Evolutionary conservation across 2,888 invertebrate genomes (phyloP).

Genomic region (Heliconius sara): DNA sequence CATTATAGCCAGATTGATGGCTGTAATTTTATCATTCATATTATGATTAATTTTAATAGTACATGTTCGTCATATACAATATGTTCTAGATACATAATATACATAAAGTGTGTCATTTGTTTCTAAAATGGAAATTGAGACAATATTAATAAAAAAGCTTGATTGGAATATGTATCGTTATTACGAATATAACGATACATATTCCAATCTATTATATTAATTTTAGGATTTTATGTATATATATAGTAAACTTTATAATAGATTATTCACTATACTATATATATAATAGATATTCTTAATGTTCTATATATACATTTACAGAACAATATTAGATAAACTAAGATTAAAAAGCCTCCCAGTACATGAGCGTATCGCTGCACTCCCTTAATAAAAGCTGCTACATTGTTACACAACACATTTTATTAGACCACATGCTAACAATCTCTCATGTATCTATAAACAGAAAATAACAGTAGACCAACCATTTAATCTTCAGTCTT

Average conservation of each 20-base stretch:
- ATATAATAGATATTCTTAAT: neutral
- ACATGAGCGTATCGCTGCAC: constrained; percentile 52
- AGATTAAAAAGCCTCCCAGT: constrained; percentile 51
- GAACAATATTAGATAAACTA: constrained; percentile 49
- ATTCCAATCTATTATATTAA: too few relatives aligned
- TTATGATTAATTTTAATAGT: too few relatives aligned
- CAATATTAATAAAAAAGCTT: too few relatives aligned
- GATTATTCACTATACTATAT: neutral
- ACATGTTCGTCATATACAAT: too few relatives aligned
- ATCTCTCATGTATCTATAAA: constrained; percentile 19
- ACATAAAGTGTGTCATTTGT: too few relatives aligned
- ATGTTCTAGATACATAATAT: too few relatives aligned
- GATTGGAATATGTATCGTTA: too few relatives aligned
- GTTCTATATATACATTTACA: constrained; percentile 25
- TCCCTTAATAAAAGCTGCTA: constrained; percentile 55
- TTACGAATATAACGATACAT: too few relatives aligned
- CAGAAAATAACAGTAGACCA: constrained; percentile 35
- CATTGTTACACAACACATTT: constrained; percentile 52
- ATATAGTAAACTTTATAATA: too few relatives aligned
- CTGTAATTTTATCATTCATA: neutral
- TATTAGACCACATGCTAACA: constrained; percentile 51
- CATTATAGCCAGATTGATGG: constrained; percentile 1
- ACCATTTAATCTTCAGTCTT: constrained; percentile 11
- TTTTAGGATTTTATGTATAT: too few relatives aligned
- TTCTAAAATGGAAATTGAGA: too few relatives aligned